phyloP scores from a whole-genome alignment of 53 echinoderm and acorn worm species.

The Patiria pectinifera region DNA sequence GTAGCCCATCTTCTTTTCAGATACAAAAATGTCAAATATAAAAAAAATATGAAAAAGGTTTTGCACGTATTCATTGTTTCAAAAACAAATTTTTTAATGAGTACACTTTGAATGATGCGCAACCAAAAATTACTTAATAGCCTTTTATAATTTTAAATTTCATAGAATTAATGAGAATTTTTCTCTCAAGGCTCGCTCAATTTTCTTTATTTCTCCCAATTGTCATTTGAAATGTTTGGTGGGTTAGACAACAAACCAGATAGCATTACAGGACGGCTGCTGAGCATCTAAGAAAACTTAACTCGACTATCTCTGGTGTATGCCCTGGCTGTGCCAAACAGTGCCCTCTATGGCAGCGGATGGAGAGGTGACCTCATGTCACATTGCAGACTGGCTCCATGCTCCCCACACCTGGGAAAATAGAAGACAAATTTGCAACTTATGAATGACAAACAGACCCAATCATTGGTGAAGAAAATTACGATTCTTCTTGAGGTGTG shows the following conservation, averaged over 20 bases:
- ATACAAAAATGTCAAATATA: neutral
- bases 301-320: constrained; percentile 22
- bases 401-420: constrained; percentile 71
- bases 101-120: neutral
- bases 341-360: constrained; percentile 50
- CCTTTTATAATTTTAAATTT: neutral
- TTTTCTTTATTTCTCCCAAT: neutral
- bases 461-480: neutral
- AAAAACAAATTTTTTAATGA: neutral
- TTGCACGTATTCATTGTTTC: neutral
- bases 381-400: constrained; percentile 83
- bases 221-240: neutral
- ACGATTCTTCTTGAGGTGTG: too few relatives aligned
- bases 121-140: neutral
- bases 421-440: neutral
- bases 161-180: neutral
- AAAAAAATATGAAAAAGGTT: neutral
- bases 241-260: neutral
- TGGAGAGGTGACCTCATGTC: constrained; percentile 35
- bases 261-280: constrained; percentile 46
- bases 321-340: neutral
- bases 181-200: neutral
- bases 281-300: neutral
- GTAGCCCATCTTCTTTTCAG: neutral
- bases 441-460: neutral